Evolutionary conservation across 2,888 invertebrate species (phyloP).

Genomic region (Atethmia centrago): DNA sequence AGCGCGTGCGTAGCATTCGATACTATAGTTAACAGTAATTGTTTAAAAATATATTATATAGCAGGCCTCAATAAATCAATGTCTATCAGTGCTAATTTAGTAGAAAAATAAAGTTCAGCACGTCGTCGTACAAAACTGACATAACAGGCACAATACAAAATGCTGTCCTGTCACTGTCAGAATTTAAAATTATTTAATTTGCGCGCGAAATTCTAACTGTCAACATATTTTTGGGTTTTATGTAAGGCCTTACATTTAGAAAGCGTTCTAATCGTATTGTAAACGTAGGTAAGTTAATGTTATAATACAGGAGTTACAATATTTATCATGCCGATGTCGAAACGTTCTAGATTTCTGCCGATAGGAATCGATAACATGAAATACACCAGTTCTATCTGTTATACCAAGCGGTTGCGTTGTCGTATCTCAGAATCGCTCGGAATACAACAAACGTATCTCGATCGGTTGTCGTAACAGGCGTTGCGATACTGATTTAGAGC

Average conservation of each 20-base stretch:
- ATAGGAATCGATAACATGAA: slow-evolving; percentile 53
- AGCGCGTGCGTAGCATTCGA: slow-evolving; percentile 48
- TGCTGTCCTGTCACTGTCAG: background rate
- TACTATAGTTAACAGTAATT: slow-evolving; percentile 36
- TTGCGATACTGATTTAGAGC: slow-evolving; percentile 72
- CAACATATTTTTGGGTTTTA: slow-evolving; percentile 1
- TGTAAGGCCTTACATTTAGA: background rate
- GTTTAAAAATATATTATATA: slow-evolving; percentile 17
- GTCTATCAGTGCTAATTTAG: background rate
- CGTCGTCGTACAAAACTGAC: background rate
- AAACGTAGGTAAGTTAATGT: slow-evolving; percentile 15
- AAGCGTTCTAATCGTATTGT: background rate
- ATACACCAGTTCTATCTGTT: slow-evolving; percentile 47
- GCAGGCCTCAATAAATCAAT: slow-evolving; percentile 13
- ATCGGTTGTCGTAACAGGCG: slow-evolving; percentile 71
- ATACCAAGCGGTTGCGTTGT: slow-evolving; percentile 41
- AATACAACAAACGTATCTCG: slow-evolving; percentile 74
- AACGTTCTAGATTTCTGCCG: slow-evolving; percentile 63
- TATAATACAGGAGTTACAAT: slow-evolving; percentile 15
- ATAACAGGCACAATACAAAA: background rate
- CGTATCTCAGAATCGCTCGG: slow-evolving; percentile 52
- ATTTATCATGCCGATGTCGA: slow-evolving; percentile 56
- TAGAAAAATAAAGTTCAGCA: background rate
- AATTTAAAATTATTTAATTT: slow-evolving; percentile 7
- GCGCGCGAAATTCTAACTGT: slow-evolving; percentile 6